These are phyloP conservation scores for Chrysomallon squamiferum DNA, from an alignment of 1,140 invertebrate species.

Conservation along the genomic window DNA sequence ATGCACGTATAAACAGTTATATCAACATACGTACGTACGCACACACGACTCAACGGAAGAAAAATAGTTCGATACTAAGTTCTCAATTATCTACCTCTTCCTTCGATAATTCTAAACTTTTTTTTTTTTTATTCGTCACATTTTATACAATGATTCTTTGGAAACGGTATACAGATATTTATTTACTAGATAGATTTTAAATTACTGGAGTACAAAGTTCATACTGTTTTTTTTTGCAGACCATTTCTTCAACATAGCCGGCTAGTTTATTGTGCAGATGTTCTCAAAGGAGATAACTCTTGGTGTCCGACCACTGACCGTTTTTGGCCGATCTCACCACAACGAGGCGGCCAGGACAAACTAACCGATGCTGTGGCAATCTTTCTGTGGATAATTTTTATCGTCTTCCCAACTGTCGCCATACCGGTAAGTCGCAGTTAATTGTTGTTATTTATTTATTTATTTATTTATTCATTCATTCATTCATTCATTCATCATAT, in stretches of 20 bases:
- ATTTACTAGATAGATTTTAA: no score
- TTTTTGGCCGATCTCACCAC: neutral
- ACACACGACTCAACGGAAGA: neutral
- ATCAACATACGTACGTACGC: neutral
- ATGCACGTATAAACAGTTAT: neutral
- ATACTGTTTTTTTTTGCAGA: neutral
- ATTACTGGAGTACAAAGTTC: no score
- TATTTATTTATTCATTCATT: no score
- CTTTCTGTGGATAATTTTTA: neutral
- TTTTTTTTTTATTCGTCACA: no score
- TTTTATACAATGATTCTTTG: no score
- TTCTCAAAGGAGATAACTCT: neutral
- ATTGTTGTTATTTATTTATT: no score
- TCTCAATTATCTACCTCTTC: no score
- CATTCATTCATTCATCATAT: no score
- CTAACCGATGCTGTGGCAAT: neutral
- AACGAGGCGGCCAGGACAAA: neutral
- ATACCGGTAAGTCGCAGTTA: neutral
- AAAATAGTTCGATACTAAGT: neutral
- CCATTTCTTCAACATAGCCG: neutral
- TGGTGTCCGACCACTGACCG: neutral
- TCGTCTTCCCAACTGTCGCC: neutral
- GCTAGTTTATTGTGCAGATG: neutral
- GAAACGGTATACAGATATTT: no score
- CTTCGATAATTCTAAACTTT: no score